Percentiles rank a stretch among this genome's conserved stretches.
These are phyloP conservation scores for Zaprionus camerounensis DNA, from an alignment of 1,140 invertebrate genomes.

Conservation along the genomic window DNA sequence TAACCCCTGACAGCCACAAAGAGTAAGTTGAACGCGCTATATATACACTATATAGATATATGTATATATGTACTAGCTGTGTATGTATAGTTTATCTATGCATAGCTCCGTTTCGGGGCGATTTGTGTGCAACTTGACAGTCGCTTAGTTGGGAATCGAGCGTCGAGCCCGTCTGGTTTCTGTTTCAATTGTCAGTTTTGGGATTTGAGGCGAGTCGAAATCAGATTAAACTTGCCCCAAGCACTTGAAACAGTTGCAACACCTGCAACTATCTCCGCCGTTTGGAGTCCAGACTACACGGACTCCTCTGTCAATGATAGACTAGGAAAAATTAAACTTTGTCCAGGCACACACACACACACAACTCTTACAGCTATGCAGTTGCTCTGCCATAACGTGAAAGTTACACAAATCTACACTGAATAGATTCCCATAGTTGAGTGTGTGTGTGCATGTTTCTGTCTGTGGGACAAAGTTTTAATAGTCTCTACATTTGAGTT, in stretches of 20 bases:
- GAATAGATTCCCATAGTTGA: slow-evolving; percentile 32
- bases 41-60: not conserved
- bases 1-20: slow-evolving; percentile 65
- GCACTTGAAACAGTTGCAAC: slow-evolving; percentile 25
- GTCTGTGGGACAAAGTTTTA: slow-evolving; percentile 64
- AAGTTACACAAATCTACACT: slow-evolving; percentile 38
- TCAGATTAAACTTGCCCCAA: slow-evolving; percentile 45
- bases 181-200: slow-evolving; percentile 34
- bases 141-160: slow-evolving; percentile 50
- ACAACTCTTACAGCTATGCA: slow-evolving; percentile 5
- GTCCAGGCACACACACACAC: slow-evolving; percentile 7
- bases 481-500: slow-evolving; percentile 75
- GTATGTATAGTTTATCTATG: not conserved
- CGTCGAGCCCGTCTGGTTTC: slow-evolving; percentile 22
- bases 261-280: slow-evolving; percentile 24
- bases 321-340: slow-evolving; percentile 26
- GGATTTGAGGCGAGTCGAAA: slow-evolving; percentile 21
- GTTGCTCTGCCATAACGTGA: slow-evolving; percentile 29
- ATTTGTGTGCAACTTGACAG: slow-evolving; percentile 73
- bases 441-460: slow-evolving; percentile 20
- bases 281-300: not conserved
- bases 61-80: not conserved
- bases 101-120: slow-evolving; percentile 8
- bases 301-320: not conserved
- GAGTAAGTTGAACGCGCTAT: slow-evolving; percentile 53